These are phyloP conservation scores for Lanistes nyassanus DNA, from an alignment of 1,140 invertebrate species.

Conservation along the genomic window DNA sequence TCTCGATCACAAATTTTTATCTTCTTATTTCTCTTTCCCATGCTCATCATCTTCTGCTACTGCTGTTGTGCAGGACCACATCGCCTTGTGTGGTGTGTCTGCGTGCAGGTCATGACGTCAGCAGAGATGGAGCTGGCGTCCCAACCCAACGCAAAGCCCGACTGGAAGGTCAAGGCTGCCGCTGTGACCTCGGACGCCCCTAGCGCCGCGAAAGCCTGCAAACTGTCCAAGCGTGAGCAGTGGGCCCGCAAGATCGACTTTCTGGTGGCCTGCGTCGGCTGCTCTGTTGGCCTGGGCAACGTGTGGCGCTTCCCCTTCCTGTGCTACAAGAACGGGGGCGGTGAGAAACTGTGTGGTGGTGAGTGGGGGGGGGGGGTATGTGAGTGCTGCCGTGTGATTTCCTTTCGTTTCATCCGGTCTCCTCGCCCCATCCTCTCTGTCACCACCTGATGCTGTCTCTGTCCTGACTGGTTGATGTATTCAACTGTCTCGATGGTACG, in stretches of 20 bases:
- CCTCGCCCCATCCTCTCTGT: neutral
- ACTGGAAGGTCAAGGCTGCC: conserved; percentile 26
- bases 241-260: conserved; percentile 69
- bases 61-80: too few relatives aligned
- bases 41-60: too few relatives aligned
- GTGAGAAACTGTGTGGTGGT: conserved; percentile 32
- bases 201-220: conserved; percentile 6
- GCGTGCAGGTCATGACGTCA: too few relatives aligned
- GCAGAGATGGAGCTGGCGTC: too few relatives aligned
- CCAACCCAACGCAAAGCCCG: conserved; percentile 9
- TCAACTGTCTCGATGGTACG: neutral
- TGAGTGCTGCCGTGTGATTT: neutral
- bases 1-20: too few relatives aligned
- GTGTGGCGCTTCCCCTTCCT: conserved; percentile 70
- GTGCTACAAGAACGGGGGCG: conserved; percentile 68
- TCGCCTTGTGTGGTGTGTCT: too few relatives aligned
- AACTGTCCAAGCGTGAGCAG: conserved; percentile 69
- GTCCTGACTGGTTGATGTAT: too few relatives aligned
- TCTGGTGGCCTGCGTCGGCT: conserved; percentile 67
- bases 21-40: too few relatives aligned
- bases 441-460: neutral
- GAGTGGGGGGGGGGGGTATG: too few relatives aligned
- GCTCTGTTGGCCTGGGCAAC: conserved; percentile 69
- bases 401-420: neutral
- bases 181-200: conserved; percentile 21